phyloP scores from a whole-genome alignment of 2,888 invertebrate species.

The Eueremaeus valkanovi region DNA sequence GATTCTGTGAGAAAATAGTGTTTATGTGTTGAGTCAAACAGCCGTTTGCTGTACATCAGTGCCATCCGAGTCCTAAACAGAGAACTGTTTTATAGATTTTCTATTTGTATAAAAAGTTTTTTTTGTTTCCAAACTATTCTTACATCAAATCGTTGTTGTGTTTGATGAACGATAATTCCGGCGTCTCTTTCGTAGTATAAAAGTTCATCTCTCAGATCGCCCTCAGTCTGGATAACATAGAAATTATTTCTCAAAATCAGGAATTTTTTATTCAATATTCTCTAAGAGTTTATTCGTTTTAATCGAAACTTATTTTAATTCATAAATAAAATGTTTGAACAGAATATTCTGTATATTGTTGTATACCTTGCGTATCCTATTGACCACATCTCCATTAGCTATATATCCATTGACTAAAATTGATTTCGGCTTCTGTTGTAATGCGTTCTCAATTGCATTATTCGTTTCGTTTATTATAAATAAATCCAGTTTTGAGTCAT shows the following conservation, averaged over 20 bases:
- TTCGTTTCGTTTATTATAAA: conserved; percentile 16
- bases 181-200: conserved; percentile 1
- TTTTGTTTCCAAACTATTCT: background rate
- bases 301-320: background rate
- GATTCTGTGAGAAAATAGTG: too few relatives aligned
- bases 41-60: conserved; percentile 7
- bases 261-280: background rate
- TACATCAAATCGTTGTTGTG: conserved; percentile 1
- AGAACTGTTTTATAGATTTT: background rate
- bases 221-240: background rate
- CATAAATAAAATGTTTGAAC: background rate
- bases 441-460: background rate
- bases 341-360: background rate
- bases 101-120: background rate
- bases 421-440: conserved; percentile 25
- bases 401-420: conserved; percentile 18
- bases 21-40: background rate
- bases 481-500: conserved; percentile 13
- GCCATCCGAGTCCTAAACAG: background rate
- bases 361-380: background rate
- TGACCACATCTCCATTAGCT: background rate
- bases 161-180: background rate
- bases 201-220: background rate
- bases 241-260: background rate
- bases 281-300: background rate